Evolutionary conservation across 2,888 invertebrate genomes (phyloP).

Genomic region (Eristalis arbustorum): DNA sequence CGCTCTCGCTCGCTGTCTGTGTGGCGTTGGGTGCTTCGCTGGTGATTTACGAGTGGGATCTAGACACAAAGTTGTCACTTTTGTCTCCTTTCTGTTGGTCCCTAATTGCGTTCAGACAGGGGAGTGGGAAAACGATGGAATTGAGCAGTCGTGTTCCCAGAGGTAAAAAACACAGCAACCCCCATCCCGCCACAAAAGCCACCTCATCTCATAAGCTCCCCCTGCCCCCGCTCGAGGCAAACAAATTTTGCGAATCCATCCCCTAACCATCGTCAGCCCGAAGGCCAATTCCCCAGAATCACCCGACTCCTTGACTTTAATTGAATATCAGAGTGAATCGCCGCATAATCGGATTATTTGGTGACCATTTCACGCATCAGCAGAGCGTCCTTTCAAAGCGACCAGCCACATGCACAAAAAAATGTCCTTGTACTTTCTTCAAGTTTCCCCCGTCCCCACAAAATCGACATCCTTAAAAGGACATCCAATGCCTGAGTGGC

Average conservation of each 20-base stretch:
- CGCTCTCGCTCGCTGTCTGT: slow-evolving; percentile 45
- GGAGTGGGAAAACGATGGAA: too few relatives aligned
- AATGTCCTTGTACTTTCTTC: slow-evolving; percentile 27
- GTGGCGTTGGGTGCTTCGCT: slow-evolving; percentile 29
- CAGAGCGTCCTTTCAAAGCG: slow-evolving; percentile 52
- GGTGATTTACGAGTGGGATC: slow-evolving; percentile 66
- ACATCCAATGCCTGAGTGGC: background rate
- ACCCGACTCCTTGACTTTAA: slow-evolving; percentile 48
- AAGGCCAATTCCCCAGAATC: background rate
- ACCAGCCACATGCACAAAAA: slow-evolving; percentile 34
- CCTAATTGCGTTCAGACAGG: too few relatives aligned
- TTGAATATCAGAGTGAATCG: slow-evolving; percentile 70
- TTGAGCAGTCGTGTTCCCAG: too few relatives aligned
- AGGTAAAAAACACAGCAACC: too few relatives aligned
- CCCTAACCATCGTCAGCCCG: too few relatives aligned
- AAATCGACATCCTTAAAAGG: slow-evolving; percentile 34
- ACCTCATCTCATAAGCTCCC: too few relatives aligned
- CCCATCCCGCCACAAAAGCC: too few relatives aligned
- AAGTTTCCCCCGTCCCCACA: background rate
- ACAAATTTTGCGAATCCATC: background rate
- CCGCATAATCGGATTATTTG: slow-evolving; percentile 78
- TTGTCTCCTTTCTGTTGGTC: too few relatives aligned
- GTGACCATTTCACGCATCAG: slow-evolving; percentile 78
- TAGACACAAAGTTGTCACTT: too few relatives aligned
- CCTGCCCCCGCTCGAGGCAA: too few relatives aligned